Conservation (phyloP, 2,113 vertebrate genomes). For the Tyto alba region DNA sequence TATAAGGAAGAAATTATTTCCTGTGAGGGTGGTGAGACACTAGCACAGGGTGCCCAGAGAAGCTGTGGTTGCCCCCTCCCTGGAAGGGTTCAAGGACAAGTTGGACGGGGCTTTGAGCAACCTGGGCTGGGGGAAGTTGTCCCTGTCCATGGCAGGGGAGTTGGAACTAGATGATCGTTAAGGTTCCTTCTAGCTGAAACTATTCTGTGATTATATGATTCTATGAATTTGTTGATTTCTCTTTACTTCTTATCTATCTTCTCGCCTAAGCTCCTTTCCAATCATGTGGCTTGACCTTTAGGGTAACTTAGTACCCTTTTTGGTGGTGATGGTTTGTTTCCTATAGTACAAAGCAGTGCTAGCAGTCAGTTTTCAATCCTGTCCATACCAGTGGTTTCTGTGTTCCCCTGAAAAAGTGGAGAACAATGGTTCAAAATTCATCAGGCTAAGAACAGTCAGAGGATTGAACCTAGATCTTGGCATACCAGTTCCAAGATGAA, state of each 20-base stretch:
- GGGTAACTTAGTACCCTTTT: background rate
- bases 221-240: background rate
- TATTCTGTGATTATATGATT: too few relatives aligned
- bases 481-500: background rate
- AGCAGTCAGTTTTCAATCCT: background rate
- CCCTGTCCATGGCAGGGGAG: too few relatives aligned
- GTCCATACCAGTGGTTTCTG: background rate
- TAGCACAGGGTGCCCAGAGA: too few relatives aligned
- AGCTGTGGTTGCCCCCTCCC: too few relatives aligned
- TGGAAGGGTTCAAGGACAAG: too few relatives aligned
- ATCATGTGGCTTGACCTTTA: background rate
- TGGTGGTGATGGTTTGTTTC: rapidly evolving
- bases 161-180: too few relatives aligned
- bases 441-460: background rate
- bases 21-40: too few relatives aligned
- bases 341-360: background rate
- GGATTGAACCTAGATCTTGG: background rate
- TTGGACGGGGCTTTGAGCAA: too few relatives aligned
- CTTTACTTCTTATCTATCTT: background rate
- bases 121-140: too few relatives aligned
- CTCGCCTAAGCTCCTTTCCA: background rate
- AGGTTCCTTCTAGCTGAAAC: too few relatives aligned
- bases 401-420: background rate
- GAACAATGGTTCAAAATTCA: background rate
- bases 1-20: too few relatives aligned